Percentiles rank a stretch among this genome's conserved stretches.
These are phyloP conservation scores for Gallinago jamesoni DNA, from an alignment of 2,113 vertebrate genomes.

Conservation along the genomic window DNA sequence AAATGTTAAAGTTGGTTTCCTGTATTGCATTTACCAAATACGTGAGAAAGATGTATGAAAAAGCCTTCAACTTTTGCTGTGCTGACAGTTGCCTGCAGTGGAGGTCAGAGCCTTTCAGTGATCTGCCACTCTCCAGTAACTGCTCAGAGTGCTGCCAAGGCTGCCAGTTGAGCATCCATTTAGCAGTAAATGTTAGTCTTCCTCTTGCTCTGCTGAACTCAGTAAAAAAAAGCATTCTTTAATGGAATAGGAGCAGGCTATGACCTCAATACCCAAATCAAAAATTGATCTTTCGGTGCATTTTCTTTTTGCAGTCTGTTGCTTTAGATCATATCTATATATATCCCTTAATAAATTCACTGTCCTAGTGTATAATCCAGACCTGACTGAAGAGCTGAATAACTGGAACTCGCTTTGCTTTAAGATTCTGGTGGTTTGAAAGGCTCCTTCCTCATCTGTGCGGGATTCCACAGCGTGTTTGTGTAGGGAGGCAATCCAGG, in stretches of 20 bases:
- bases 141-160: background rate
- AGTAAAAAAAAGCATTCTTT: background rate
- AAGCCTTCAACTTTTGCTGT: background rate
- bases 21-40: background rate
- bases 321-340: constrained; percentile 18
- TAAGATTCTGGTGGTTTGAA: background rate
- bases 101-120: constrained; percentile 2
- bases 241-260: constrained; percentile 10
- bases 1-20: background rate
- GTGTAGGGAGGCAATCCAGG: background rate
- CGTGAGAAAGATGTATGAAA: background rate
- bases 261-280: constrained; percentile 39
- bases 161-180: background rate
- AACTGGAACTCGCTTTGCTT: background rate
- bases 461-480: background rate
- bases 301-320: constrained; percentile 11
- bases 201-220: constrained; percentile 18
- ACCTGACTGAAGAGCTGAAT: background rate
- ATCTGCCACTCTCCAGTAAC: background rate
- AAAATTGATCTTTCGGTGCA: constrained; percentile 12
- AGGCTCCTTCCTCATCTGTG: background rate
- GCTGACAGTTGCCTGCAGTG: background rate
- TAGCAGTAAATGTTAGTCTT: background rate
- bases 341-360: constrained; percentile 16
- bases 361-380: background rate